Evolutionary conservation across 2,113 vertebrate genomes (phyloP).

Genomic region (Cairina moschata): DNA sequence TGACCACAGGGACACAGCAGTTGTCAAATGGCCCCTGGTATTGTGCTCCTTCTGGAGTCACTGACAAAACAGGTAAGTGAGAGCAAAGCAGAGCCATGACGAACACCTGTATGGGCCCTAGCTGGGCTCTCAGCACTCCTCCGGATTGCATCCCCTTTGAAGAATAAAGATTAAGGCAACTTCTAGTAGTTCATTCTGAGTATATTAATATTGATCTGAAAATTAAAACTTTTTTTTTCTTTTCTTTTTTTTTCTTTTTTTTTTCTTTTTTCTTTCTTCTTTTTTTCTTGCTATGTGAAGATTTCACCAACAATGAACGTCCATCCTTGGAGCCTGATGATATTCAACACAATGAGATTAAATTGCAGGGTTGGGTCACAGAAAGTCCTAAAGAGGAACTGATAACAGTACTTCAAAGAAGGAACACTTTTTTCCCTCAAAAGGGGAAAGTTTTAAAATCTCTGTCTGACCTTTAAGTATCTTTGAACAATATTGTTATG

Average conservation of each 20-base stretch:
- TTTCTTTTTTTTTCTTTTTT: background rate
- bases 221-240: background rate
- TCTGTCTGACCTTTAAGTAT: background rate
- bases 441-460: background rate
- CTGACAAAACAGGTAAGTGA: background rate
- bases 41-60: background rate
- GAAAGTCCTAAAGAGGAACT: background rate
- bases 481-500: constrained; percentile 8
- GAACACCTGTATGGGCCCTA: background rate
- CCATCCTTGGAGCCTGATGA: background rate
- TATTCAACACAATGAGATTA: background rate
- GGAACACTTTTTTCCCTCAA: background rate
- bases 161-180: background rate
- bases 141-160: background rate
- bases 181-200: background rate
- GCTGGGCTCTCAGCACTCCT: background rate
- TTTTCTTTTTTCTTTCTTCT: background rate
- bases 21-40: background rate
- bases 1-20: background rate
- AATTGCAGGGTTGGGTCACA: background rate
- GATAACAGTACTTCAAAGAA: background rate
- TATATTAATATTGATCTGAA: background rate
- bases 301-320: background rate
- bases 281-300: background rate
- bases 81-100: background rate